Percentiles rank a stretch among this genome's conserved stretches.
phyloP scores from a whole-genome alignment of 2,113 vertebrate genomes.

The Anoplopoma fimbria region DNA sequence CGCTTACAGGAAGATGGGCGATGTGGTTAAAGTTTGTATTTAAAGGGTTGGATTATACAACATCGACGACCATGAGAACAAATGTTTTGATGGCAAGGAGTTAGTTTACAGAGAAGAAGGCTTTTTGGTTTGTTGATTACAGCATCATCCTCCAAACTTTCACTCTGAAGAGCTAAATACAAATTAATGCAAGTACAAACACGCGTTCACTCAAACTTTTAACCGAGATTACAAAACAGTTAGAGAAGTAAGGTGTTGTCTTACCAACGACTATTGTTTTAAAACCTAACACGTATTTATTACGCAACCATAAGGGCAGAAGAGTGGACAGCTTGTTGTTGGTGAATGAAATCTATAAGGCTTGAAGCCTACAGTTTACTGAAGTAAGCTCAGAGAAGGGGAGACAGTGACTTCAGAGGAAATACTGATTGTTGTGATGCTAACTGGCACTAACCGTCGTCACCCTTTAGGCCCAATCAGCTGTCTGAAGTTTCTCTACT shows the following conservation, averaged over 20 bases:
- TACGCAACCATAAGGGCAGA: constrained; percentile 50
- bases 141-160: constrained; percentile 58
- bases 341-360: constrained; percentile 12
- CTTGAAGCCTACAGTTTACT: constrained; percentile 12
- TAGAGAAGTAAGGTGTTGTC: constrained; percentile 49
- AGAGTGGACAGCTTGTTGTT: constrained; percentile 33
- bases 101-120: constrained; percentile 79
- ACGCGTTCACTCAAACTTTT: constrained; percentile 55
- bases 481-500: constrained; percentile 12
- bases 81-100: constrained; percentile 61
- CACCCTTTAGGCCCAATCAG: constrained; percentile 24
- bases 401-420: constrained; percentile 51
- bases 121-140: constrained; percentile 81
- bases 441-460: constrained; percentile 32
- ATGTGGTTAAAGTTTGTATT: constrained; percentile 60
- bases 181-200: constrained; percentile 64
- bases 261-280: constrained; percentile 37
- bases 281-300: constrained; percentile 51
- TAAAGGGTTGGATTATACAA: constrained; percentile 79
- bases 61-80: constrained; percentile 65
- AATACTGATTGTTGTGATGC: constrained; percentile 55
- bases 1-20: constrained; percentile 44
- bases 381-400: constrained; percentile 20
- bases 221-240: constrained; percentile 57
- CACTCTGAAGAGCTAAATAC: constrained; percentile 69